Evolutionary conservation across 1,140 invertebrate species (phyloP).

Genomic region (Trypoxylus dichotomus): DNA sequence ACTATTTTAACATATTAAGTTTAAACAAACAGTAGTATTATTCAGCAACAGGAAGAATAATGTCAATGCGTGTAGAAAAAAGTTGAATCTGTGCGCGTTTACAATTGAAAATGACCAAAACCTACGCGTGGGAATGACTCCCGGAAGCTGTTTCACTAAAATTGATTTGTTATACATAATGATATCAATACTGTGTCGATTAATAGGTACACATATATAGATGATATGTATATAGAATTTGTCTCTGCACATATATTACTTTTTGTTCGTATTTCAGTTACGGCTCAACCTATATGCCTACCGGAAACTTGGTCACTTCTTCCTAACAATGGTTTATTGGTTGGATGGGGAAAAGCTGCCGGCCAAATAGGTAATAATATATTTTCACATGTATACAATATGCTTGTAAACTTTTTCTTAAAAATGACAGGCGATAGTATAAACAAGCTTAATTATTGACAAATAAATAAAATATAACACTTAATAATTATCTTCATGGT

Average conservation of each 20-base stretch:
- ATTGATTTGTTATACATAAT: background rate
- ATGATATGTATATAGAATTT: background rate
- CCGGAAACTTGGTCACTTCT: conserved; percentile 55
- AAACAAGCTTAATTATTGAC: too few relatives aligned
- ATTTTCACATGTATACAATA: too few relatives aligned
- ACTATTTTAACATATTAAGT: too few relatives aligned
- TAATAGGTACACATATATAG: background rate
- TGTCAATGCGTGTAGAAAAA: background rate
- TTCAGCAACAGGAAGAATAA: background rate
- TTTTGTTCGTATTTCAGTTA: conserved; percentile 49
- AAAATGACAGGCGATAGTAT: too few relatives aligned
- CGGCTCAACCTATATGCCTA: conserved; percentile 59
- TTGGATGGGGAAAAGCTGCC: conserved; percentile 53
- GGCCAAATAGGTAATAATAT: conserved; percentile 46
- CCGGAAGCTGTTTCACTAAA: background rate
- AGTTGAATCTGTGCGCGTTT: background rate
- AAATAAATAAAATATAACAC: too few relatives aligned
- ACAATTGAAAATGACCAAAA: background rate
- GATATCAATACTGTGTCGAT: background rate
- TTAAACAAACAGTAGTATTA: too few relatives aligned
- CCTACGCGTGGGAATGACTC: background rate
- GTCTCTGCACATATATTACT: background rate
- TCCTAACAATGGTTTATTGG: conserved; percentile 54
- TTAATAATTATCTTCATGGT: too few relatives aligned
- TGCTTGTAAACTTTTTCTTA: too few relatives aligned